Percentiles rank a stretch among this genome's conserved stretches.
These are phyloP conservation scores for Pluvialis apricaria DNA, from an alignment of 2,113 vertebrate species.

Conservation along the genomic window DNA sequence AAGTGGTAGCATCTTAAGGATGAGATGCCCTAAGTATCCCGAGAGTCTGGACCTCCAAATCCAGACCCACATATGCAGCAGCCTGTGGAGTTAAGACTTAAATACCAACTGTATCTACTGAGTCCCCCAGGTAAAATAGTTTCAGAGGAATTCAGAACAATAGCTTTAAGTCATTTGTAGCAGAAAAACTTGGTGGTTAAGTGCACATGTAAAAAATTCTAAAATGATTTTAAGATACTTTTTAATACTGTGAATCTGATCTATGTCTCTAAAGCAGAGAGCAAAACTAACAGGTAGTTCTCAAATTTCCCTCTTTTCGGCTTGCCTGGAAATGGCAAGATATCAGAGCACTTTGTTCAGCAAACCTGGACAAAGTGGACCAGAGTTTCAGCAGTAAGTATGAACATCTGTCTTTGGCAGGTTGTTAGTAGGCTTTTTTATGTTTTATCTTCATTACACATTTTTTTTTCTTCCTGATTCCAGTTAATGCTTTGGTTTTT, in stretches of 20 bases:
- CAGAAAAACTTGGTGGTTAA: neutral
- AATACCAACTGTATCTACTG: neutral
- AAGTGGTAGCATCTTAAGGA: neutral
- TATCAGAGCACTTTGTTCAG: slow-evolving; percentile 47
- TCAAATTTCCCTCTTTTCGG: neutral
- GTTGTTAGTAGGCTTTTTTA: neutral
- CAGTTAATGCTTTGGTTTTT: neutral
- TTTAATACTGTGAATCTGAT: neutral
- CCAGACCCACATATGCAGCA: neutral
- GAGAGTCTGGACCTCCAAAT: neutral
- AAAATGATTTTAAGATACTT: neutral
- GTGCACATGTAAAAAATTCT: neutral
- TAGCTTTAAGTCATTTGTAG: neutral
- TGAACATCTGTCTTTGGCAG: slow-evolving; percentile 41
- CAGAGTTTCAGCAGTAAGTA: neutral
- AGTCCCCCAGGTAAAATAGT: neutral
- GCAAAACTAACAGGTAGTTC: neutral
- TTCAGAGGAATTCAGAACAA: neutral
- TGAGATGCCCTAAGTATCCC: neutral
- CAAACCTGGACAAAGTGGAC: slow-evolving; percentile 42
- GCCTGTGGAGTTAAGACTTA: neutral
- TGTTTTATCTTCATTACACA: neutral
- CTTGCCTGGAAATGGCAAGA: slow-evolving; percentile 35
- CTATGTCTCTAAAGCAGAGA: neutral
- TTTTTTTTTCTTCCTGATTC: neutral